Evolutionary conservation across 2,888 invertebrate genomes (phyloP).

Genomic region (Leucania comma): DNA sequence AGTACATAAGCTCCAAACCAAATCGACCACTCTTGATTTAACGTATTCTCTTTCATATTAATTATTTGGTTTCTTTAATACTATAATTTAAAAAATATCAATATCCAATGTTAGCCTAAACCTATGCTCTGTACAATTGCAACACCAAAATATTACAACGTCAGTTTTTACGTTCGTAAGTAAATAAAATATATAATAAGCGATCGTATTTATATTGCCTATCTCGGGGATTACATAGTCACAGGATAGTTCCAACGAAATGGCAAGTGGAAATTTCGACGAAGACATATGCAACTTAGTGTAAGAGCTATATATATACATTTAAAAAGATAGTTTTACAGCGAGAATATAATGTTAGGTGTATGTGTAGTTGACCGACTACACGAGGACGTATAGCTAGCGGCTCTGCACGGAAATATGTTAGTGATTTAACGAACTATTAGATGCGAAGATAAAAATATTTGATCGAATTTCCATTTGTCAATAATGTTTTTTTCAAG

Average conservation of each 20-base stretch:
- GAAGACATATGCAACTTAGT: conserved; percentile 15
- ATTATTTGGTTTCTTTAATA: conserved; percentile 63
- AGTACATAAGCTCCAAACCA: conserved; percentile 25
- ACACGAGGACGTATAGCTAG: conserved; percentile 5
- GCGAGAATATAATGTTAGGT: conserved; percentile 13
- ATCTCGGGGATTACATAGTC: conserved; percentile 33
- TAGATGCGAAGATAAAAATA: conserved; percentile 14
- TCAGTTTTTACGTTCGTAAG: conserved; percentile 23
- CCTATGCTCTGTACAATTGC: conserved; percentile 48
- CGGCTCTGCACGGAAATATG: conserved; percentile 4
- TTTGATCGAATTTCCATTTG: conserved; percentile 50
- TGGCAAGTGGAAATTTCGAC: conserved; percentile 43
- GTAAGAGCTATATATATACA: conserved; percentile 53
- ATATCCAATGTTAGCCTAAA: conserved; percentile 50
- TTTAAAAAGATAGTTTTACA: conserved; percentile 23
- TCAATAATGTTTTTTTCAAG: conserved; percentile 19
- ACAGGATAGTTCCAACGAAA: background rate
- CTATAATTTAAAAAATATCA: conserved; percentile 52
- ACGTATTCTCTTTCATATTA: conserved; percentile 33
- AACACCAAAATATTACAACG: conserved; percentile 29
- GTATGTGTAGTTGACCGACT: conserved; percentile 15
- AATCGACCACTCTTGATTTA: conserved; percentile 33
- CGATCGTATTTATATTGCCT: conserved; percentile 38
- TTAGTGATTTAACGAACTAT: conserved; percentile 8
- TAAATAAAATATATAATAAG: conserved; percentile 33